Base-by-base conservation (phyloP, 2,113 vertebrate genomes). In the Serinus canaria region DNA sequence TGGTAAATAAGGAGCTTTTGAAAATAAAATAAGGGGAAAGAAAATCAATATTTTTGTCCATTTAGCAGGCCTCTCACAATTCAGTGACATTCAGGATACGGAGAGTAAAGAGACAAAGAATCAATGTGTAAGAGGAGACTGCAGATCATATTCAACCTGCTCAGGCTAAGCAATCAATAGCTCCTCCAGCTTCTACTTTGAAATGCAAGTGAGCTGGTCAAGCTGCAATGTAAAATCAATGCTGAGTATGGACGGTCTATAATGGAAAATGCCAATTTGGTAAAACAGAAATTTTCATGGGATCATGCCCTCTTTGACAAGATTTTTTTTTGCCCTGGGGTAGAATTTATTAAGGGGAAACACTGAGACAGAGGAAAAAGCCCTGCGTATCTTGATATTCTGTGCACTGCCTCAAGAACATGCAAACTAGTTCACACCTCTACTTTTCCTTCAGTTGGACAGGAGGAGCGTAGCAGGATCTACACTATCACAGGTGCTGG, bases 41-140 rank as follows among this genome's bases (percentile, higher is more conserved):
- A 35, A 92, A 98, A 98, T 98, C 98, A 97, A 98, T 98, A 97
- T 93, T 96, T 97, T 93, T 97, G 94, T 90, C 97, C 96, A 97
- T 97, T 97, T 97, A 97, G 96, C 76, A 94, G 69, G 94, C 81
- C 95, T 97, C 97, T 98, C 76, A 64, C 94, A 92, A 90, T 83
- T 97, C 97, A 97, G 94, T 90, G 73, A 97, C 94, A 95, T 96
- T 98, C 96, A 95, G 85, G 84, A 83, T 92, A 90, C 24, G 43
- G 81, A 93, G 91, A 94, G 91, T 94, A 95, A 95, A 95, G 94
- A 96, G 94, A 76, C 79, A 86, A 93, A 64, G 84, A 96, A 98
- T 97, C 96, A 96, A 96, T 97, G 93, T 43, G 83, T 74, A 96
- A 93, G 86, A 97, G 89, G 58, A 93, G 90, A 79, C 82, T 83